phyloP scores from a whole-genome alignment of 2,797 vertebrate species.

The Steatocranus sp. region DNA sequence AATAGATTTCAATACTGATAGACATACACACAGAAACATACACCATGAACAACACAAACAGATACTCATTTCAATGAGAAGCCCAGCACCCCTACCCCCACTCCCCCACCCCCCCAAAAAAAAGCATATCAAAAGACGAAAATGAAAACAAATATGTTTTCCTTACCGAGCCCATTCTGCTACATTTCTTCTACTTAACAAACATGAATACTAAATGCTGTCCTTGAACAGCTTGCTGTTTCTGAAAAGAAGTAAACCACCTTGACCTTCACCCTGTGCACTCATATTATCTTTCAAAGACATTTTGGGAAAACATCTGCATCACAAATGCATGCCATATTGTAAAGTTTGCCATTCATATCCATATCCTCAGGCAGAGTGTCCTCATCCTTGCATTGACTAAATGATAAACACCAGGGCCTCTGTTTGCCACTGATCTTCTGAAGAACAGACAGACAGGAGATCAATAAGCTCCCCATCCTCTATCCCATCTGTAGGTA shows the following conservation, averaged over 20 bases:
- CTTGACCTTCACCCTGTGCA: conserved; percentile 11
- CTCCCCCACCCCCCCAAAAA: rapidly evolving
- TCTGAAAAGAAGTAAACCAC: background rate
- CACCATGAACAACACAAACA: background rate
- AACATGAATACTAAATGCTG: conserved; percentile 17
- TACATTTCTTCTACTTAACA: conserved; percentile 22
- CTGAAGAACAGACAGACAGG: conserved; percentile 56
- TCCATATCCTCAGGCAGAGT: conserved; percentile 49
- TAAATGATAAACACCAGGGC: conserved; percentile 58
- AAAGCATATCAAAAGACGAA: conserved; percentile 1
- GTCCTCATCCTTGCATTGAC: conserved; percentile 54
- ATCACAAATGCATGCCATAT: conserved; percentile 22
- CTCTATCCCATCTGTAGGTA: conserved; percentile 50
- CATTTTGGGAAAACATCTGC: conserved; percentile 4
- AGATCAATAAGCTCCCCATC: conserved; percentile 60
- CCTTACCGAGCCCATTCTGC: background rate
- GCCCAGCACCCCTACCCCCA: rapidly evolving
- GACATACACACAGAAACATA: background rate
- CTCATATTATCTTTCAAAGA: conserved; percentile 9
- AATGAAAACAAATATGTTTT: conserved; percentile 37
- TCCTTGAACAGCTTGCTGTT: background rate
- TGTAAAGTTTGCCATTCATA: conserved; percentile 34
- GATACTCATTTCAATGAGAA: conserved; percentile 13
- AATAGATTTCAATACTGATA: background rate
- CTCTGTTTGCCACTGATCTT: conserved; percentile 62